Conservation (phyloP, 2,113 vertebrate species). For the Urocitellus parryii region DNA sequence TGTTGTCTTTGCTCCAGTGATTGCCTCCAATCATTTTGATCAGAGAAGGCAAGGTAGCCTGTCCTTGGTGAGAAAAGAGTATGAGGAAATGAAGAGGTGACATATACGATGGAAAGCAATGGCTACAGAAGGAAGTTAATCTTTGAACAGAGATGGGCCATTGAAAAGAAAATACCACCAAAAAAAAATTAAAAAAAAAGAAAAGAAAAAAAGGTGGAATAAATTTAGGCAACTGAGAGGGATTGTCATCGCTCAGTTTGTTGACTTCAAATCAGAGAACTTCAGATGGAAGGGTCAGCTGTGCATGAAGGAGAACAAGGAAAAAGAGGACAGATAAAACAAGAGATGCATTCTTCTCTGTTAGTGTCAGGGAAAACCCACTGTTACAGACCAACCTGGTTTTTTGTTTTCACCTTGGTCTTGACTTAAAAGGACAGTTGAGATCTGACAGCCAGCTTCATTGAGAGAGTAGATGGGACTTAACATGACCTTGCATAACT, state of each 20-base stretch:
- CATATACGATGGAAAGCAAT: neutral
- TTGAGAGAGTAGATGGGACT: neutral
- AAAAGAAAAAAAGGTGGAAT: neutral
- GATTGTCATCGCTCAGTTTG: neutral
- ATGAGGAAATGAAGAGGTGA: neutral
- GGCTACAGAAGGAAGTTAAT: neutral
- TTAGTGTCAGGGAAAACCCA: neutral
- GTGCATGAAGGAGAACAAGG: neutral
- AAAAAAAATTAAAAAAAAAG: neutral
- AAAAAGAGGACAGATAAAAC: neutral
- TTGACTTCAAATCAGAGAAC: neutral
- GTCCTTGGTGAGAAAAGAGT: neutral
- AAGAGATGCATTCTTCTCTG: neutral
- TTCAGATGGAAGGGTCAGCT: neutral
- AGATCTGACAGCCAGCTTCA: conserved; percentile 16
- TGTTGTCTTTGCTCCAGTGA: neutral
- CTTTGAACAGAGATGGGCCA: neutral
- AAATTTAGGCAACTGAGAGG: neutral
- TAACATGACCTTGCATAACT: neutral
- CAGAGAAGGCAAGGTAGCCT: neutral
- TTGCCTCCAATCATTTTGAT: neutral
- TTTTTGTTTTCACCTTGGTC: conserved; percentile 29
- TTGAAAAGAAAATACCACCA: conserved; percentile 33
- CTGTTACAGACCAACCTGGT: neutral
- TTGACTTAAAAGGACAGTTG: conserved; percentile 30